Conservation (phyloP, 1,140 invertebrate genomes). For the Paraescarpia echinospica region DNA sequence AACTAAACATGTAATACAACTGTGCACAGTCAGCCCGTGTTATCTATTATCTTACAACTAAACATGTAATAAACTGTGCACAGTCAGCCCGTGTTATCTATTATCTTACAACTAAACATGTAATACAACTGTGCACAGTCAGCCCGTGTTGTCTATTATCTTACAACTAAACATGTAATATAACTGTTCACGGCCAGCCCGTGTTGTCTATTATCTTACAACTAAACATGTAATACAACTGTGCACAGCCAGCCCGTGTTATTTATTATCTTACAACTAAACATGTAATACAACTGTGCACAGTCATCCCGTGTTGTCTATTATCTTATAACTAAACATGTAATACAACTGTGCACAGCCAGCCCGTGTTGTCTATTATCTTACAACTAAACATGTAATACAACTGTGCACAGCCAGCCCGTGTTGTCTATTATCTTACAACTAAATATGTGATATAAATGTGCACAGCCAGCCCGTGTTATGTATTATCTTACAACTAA, state of each 20-base stretch:
- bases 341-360: not conserved
- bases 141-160: not conserved
- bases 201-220: not conserved
- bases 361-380: not conserved
- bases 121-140: not conserved
- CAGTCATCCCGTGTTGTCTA: not conserved
- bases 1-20: not conserved
- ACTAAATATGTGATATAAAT: not conserved
- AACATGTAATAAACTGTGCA: not conserved
- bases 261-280: not conserved
- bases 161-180: not conserved
- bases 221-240: not conserved
- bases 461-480: not conserved
- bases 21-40: not conserved
- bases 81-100: not conserved
- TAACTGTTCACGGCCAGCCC: not conserved
- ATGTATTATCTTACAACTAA: not conserved
- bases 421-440: not conserved
- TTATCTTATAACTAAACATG: not conserved
- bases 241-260: not conserved
- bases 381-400: not conserved
- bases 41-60: not conserved
- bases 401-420: not conserved
- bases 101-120: not conserved
- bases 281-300: not conserved